Base-by-base conservation (phyloP, 2,113 vertebrate genomes). In the Orientallactaga bullata region DNA sequence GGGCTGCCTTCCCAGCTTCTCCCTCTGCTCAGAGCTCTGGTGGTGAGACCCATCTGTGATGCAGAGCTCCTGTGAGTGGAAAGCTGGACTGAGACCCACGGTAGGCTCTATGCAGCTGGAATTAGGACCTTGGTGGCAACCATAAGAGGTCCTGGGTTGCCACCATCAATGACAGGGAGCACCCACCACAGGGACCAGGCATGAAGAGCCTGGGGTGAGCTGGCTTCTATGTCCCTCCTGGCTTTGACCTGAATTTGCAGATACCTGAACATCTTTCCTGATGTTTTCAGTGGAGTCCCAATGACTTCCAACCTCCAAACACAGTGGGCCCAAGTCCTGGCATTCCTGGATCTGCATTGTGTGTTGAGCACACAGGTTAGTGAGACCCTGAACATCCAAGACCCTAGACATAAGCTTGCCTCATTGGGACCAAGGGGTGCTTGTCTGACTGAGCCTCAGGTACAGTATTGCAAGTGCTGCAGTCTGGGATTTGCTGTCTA, bases 391-490 rank as follows among this genome's bases (percentile, higher is more conserved):
- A 58, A 7, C 10, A 8, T 30, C 51, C 23, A 58, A 24, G 51
- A 12, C n/a, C 32, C 47, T 68, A 58, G 26, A 28, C 32, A 12
- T 8, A 84, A 32, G 35, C 24, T 2, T 37, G 23, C 10, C 73
- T 61, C 3, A 0, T 35, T 12, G 7, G 7, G 16, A 55, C 24
- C 39, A n/a, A 32, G 5, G 37, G 47, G 3, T 6, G 0, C 7
- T 30, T 66, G 3, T 20, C 42, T 77, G 17, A 11, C 5, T 7
- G 12, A 58, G 24, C 61, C 24, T 69, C 42, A n/a, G 17, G 26
- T 24, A 2, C 6, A 28, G 2, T 11, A 15, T 0, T 23, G 3
- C 87, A 55, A 39, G 26, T 35, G 13, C 26, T 60, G 23, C 11
- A 21, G 17, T 71, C 9, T 7, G 1, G 32, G 32, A 16, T 26